Evolutionary conservation across 2,113 vertebrate genomes (phyloP).

Genomic region (Machaerirhynchus nigripectus): DNA sequence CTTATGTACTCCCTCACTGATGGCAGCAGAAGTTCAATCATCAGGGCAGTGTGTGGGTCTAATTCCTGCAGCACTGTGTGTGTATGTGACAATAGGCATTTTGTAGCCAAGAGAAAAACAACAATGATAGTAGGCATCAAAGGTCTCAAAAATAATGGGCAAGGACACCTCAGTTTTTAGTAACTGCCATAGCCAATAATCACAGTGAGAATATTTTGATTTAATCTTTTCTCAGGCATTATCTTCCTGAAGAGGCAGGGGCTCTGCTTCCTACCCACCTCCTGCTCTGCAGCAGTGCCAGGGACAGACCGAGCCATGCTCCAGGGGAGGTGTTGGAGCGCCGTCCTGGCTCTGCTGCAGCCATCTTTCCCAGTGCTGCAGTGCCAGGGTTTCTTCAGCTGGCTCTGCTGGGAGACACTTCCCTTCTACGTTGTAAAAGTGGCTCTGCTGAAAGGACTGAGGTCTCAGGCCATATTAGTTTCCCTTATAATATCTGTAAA

Average conservation of each 20-base stretch:
- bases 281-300: neutral
- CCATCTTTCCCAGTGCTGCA: rapidly evolving
- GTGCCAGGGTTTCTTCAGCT: rapidly evolving
- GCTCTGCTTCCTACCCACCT: neutral
- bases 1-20: neutral
- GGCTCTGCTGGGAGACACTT: neutral
- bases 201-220: neutral
- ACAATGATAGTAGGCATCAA: neutral
- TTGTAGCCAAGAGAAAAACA: neutral
- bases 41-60: neutral
- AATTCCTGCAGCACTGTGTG: neutral
- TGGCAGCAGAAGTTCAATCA: neutral
- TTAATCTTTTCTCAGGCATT: neutral
- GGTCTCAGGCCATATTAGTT: neutral
- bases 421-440: neutral
- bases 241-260: neutral
- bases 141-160: rapidly evolving
- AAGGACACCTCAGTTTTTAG: neutral
- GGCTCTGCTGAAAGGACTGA: neutral
- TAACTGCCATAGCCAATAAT: neutral
- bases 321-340: neutral
- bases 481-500: neutral
- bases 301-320: rapidly evolving
- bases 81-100: neutral
- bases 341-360: neutral